These are phyloP conservation scores for Glossophaga mutica DNA, from an alignment of 2,797 vertebrate species.

Conservation along the genomic window DNA sequence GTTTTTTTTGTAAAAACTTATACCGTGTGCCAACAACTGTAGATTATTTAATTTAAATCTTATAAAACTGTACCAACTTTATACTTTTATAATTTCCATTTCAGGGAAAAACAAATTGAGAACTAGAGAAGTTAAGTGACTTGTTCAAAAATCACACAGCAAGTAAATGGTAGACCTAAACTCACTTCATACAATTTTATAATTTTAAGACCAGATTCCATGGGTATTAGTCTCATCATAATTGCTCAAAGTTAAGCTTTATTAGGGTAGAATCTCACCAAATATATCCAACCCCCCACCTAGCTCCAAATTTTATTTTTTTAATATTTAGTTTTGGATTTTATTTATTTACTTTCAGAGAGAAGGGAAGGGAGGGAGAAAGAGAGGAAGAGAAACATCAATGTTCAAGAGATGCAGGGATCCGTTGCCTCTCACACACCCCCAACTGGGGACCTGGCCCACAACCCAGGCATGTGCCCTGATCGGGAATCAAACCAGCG, in stretches of 20 bases:
- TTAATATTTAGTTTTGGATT: no score
- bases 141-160: not conserved
- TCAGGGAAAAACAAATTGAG: not conserved
- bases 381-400: no score
- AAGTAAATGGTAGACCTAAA: not conserved
- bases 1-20: not conserved
- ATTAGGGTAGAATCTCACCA: not conserved
- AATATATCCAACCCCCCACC: not conserved
- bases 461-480: no score
- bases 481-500: no score
- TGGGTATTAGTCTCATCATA: not conserved
- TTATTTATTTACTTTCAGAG: no score
- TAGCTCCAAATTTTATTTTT: not conserved
- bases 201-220: not conserved
- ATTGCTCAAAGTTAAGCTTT: not conserved
- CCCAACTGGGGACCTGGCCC: no score
- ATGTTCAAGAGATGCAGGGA: no score
- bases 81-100: not conserved
- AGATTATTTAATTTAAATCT: not conserved
- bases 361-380: no score
- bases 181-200: not conserved
- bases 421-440: no score
- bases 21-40: not conserved
- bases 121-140: not conserved
- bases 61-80: not conserved